Evolutionary conservation across 2,113 vertebrate species (phyloP), one percentile per base, ranked within the genome.

Genomic region (Python bivittatus): DNA sequence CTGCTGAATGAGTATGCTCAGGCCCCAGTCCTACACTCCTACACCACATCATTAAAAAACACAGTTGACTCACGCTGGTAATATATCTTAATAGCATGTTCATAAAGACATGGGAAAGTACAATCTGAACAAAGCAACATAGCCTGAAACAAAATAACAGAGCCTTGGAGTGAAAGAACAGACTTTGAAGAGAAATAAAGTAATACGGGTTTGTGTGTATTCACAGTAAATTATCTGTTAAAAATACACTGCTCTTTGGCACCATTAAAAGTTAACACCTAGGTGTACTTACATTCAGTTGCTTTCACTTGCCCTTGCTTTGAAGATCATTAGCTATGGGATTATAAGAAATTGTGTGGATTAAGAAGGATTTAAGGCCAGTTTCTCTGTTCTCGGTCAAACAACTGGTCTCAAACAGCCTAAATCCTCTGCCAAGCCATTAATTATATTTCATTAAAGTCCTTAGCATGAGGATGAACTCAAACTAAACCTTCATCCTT

Each of bases 21-120:
- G 95, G 89, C 79, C 89, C 44, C 44, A 1, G 1, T 89, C 53
- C 72, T 79, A 79, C 2, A 20, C 68, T 8, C 33, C 33, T 87
- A 29, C n/a, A 54, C 64, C 94, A 2, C 5, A 57, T 90, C 92
- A 93, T 88, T 87, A 91, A 93, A 92, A 92, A 96, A 84, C 92
- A 93, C 23, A 79, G 86, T 83, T 84, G 57, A 91, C 90, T 97
- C 95, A 95, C 89, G 92, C 96, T 94, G 95, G 92, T 94, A 96
- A 92, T 68, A 86, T 25, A 91, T 57, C 93, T 97, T 96, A 95
- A 95, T 64, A 91, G 89, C 96, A 89, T 89, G 93, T 96, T 96
- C 96, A 97, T 96, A 97, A 97, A 96, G 88, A 93, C 94, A 95
- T 0, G 89, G 86, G 90, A 95, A 91, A n/a, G 93, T 83, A 91